Evolutionary conservation across 2,888 invertebrate species (phyloP), one percentile per base, ranked within the genome.

Genomic region (Papilio protenor): DNA sequence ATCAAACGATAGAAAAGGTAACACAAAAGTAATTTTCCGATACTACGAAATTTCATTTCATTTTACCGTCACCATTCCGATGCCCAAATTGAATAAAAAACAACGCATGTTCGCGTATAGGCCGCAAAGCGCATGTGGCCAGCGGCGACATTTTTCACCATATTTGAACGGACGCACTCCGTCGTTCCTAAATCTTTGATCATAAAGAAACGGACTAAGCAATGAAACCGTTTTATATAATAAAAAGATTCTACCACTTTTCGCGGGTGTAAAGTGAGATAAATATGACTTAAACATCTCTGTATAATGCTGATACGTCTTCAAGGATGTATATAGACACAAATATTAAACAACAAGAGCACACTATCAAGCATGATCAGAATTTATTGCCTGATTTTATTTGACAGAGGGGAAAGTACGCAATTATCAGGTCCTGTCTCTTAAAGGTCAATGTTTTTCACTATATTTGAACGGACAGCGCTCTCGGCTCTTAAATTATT

Each of bases 401-500:
- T 27, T 40, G 40, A 55, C 55, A 55, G 10, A n/a, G 18, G 5
- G 16, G 6, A n/a, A 55, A 3, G 55, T 10, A 8, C 2, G 10
- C 6, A 5, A 18, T 8, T 16, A 27, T 1, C 14, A 16, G 5
- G 27, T 61, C 61, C 61, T 61, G 27, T 27, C 61, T 8, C 10
- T 61, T 27, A 23, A 27, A 16, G 27, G 23, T 61, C 61, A 61
- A 27, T 5, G 14, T 83, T 83, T 82, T 83, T 79, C 79, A 82
- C 81, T 82, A 69, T 75, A 75, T 85, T 85, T 82, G 82, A 83
- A 83, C 81, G 82, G 82, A 80, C 81, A 80, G 61, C 59, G 27
- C 61, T 61, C 61, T 14, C 61, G 73, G 76, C 77, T 76, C 80
- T 81, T 84, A 83, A 86, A 85, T 85, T 86, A 85, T 84, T 82